Evolutionary conservation across 2,113 vertebrate genomes (phyloP).

Genomic region (Cyphomyrus discorhynchus): DNA sequence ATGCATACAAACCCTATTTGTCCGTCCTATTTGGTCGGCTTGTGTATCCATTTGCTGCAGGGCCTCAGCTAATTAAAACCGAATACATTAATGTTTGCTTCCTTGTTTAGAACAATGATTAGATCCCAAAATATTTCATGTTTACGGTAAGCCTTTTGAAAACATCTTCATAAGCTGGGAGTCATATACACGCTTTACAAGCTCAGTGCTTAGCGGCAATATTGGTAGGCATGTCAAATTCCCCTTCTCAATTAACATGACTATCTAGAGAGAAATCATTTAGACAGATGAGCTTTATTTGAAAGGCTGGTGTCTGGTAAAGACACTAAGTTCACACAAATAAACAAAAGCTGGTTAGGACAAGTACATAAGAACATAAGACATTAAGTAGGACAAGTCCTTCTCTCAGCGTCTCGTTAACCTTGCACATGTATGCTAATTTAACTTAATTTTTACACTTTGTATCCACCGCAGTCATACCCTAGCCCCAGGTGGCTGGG

Average conservation of each 20-base stretch:
- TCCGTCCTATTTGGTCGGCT: constrained; percentile 37
- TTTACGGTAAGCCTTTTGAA: constrained; percentile 6
- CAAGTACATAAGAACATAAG: too few species aligned
- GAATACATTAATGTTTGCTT: constrained; percentile 45
- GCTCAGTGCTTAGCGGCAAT: constrained; percentile 14
- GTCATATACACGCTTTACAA: constrained; percentile 23
- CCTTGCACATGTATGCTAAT: not conserved
- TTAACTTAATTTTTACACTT: not conserved
- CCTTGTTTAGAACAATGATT: constrained; percentile 16
- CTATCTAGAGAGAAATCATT: not conserved
- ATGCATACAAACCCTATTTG: constrained; percentile 46
- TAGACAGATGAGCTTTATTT: not conserved
- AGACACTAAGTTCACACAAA: not conserved
- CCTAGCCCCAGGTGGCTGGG: not conserved
- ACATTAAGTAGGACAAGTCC: not conserved
- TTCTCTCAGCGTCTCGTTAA: not conserved
- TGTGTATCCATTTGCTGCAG: constrained; percentile 35
- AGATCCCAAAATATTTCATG: constrained; percentile 22
- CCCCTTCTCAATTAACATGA: not conserved
- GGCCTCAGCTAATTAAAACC: constrained; percentile 24
- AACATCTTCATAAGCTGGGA: constrained; percentile 28
- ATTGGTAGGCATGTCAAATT: not conserved
- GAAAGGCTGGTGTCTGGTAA: not conserved
- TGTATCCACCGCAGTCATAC: not conserved
- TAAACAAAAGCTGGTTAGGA: not conserved